phyloP scores from a whole-genome alignment of 2,113 vertebrate species.

The Diphyllodes magnificus region DNA sequence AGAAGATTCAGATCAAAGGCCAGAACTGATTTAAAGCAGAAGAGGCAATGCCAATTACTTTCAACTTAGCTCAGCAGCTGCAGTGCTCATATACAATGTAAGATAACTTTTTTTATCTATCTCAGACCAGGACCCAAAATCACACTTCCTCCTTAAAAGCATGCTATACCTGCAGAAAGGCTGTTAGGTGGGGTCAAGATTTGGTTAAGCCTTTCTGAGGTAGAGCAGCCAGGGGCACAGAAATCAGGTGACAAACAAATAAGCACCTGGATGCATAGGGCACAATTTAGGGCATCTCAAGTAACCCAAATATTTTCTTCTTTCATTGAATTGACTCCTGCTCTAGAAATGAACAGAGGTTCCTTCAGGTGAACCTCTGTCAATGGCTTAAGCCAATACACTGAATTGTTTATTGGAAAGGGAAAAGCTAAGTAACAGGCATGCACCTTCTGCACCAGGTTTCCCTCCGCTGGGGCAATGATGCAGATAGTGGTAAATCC shows the following conservation, averaged over 20 bases:
- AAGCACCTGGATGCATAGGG: neutral
- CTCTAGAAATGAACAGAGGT: neutral
- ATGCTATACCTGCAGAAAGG: neutral
- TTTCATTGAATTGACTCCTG: neutral
- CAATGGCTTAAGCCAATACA: neutral
- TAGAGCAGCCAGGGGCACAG: neutral
- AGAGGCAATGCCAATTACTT: neutral
- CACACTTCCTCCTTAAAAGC: neutral
- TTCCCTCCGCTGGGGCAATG: neutral
- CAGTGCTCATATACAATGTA: rapidly evolving
- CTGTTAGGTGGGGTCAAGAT: neutral
- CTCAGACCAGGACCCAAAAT: neutral
- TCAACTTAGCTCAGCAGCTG: neutral
- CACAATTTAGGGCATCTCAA: neutral
- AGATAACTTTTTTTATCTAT: neutral
- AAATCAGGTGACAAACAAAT: neutral
- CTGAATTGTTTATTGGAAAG: neutral
- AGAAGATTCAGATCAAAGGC: neutral
- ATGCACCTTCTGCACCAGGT: rapidly evolving
- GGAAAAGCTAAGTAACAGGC: neutral
- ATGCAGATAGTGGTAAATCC: neutral
- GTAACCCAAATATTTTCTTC: neutral
- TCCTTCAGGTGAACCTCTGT: neutral
- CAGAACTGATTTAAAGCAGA: neutral
- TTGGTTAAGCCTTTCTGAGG: neutral